Conservation (phyloP, 2,113 vertebrate genomes). For the Ginglymostoma cirratum region DNA sequence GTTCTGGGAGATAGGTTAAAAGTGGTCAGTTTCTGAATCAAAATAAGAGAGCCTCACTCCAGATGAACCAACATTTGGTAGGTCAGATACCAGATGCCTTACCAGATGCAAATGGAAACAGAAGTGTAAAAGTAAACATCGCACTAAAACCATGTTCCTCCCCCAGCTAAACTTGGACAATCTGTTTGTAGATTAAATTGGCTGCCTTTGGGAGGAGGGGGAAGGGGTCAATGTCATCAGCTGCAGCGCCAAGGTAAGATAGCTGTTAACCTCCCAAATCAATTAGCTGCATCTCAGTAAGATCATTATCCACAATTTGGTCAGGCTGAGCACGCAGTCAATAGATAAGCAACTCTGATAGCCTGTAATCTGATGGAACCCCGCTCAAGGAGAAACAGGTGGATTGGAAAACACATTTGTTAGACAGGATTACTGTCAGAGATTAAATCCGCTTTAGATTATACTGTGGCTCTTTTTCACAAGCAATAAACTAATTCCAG, state of each 20-base stretch:
- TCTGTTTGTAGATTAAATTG: neutral
- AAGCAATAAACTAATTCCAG: neutral
- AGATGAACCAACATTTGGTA: neutral
- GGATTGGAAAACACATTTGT: neutral
- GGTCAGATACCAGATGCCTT: neutral
- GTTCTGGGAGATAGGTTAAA: neutral
- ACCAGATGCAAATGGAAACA: neutral
- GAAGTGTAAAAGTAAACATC: neutral
- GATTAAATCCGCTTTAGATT: slow-evolving; percentile 3
- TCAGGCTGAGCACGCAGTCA: neutral
- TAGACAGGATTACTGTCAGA: neutral
- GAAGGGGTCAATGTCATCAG: neutral
- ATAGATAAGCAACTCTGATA: neutral
- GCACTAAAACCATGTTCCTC: neutral
- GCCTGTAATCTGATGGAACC: neutral
- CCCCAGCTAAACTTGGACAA: neutral
- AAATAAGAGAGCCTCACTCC: neutral
- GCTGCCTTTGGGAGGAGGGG: neutral
- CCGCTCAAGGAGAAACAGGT: slow-evolving; percentile 12
- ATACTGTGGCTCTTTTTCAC: neutral
- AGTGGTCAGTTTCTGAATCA: neutral
- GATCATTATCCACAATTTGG: slow-evolving; percentile 8
- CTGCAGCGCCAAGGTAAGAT: neutral
- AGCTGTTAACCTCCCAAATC: slow-evolving; percentile 14
- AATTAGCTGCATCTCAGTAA: neutral